Evolutionary conservation across 2,113 vertebrate species (phyloP).

Genomic region (Fulmarus glacialis): DNA sequence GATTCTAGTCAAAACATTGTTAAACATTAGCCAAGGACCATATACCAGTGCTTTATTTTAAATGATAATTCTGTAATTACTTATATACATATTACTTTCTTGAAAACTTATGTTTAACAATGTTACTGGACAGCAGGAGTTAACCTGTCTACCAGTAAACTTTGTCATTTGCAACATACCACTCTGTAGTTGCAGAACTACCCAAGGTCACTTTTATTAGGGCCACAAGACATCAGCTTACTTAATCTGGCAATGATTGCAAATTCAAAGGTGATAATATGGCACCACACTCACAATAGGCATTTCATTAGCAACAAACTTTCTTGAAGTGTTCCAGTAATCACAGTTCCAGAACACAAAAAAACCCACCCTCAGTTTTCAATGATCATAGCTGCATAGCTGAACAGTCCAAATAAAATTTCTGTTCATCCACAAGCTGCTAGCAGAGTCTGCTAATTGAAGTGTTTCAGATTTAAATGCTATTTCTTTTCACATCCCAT

Average conservation of each 20-base stretch:
- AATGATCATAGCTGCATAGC: neutral
- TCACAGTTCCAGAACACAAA: neutral
- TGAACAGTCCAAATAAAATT: neutral
- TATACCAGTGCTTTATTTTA: neutral
- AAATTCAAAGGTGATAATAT: slow-evolving; percentile 42
- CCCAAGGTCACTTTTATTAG: slow-evolving; percentile 55
- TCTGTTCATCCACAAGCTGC: neutral
- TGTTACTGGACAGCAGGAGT: slow-evolving; percentile 18
- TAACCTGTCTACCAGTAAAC: slow-evolving; percentile 17
- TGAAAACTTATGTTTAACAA: neutral
- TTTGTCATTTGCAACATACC: slow-evolving; percentile 39
- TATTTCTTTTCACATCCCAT: neutral
- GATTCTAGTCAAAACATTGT: neutral
- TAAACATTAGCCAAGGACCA: neutral
- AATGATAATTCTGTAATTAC: neutral
- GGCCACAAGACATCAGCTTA: slow-evolving; percentile 25
- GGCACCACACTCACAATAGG: neutral
- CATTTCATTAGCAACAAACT: neutral
- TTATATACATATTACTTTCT: neutral
- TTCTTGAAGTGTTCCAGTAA: neutral
- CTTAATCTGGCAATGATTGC: slow-evolving; percentile 49
- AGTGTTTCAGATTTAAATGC: neutral
- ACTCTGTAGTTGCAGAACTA: neutral
- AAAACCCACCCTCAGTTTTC: neutral
- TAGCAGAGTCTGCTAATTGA: neutral